Evolutionary conservation across 2,113 vertebrate genomes (phyloP), one percentile per base, ranked within the genome.

Genomic region (Vicugna pacos): DNA sequence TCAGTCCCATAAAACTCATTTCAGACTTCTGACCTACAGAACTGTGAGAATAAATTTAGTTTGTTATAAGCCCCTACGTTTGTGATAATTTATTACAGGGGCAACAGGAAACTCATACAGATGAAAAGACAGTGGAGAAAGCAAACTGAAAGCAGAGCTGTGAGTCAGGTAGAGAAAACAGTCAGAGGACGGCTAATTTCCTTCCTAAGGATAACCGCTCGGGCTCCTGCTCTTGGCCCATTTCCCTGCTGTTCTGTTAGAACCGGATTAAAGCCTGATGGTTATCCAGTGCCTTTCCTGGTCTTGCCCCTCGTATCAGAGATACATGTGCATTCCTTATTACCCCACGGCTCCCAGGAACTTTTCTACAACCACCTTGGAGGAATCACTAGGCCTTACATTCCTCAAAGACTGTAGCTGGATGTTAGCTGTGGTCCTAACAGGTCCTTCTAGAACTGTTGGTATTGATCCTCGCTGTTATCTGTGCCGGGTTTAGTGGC

Each of bases 51-150:
- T 88, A 67, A 42, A 88, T 52, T 38, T 22, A 62, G 65, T 22
- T 70, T 60, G 50, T 35, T 81, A 48, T 19, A 83, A 80, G 69
- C 32, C n/a, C 79, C 32, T 91, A 32, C 42, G 54, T 95, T 46
- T 52, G 24, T 28, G 14, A 20, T 73, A 1, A 81, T 93, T 89
- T 85, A 30, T 93, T 83, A 70, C 17, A 38, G 42, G 54, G 32
- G 19, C 89, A 84, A 54, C 58, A 77, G 72, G n/a, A 85, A 86
- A 76, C 54, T 50, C 48, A 93, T 48, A 24, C 56, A 17, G 32
- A 38, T 84, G 24, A 89, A 92, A 93, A 81, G 93, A 54, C 46
- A 69, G n/a, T 35, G 22, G 54, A 54, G 65, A 92, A 65, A 69
- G 60, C 35, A 42, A 52, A 60, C 22, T 10, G 52, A 72, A 90